These are phyloP conservation scores for Perca fluviatilis DNA, from an alignment of 2,113 vertebrate species.

Conservation along the genomic window DNA sequence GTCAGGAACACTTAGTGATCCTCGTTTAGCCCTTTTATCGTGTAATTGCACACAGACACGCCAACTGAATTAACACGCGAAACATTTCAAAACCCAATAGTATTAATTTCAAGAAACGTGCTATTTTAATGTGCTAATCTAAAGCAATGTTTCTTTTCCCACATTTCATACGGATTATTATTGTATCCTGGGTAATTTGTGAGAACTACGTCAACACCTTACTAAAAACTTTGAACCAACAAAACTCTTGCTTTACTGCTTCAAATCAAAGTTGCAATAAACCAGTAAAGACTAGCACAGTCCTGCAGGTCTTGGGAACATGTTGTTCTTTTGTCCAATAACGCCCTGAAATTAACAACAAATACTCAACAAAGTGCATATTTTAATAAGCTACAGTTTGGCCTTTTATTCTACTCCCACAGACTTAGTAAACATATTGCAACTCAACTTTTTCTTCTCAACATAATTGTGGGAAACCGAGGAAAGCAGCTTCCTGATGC, in stretches of 20 bases:
- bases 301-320: slow-evolving; percentile 14
- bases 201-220: slow-evolving; percentile 1
- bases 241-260: slow-evolving; percentile 49
- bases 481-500: slow-evolving; percentile 37
- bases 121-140: not conserved
- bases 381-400: slow-evolving; percentile 28
- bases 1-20: slow-evolving; percentile 47
- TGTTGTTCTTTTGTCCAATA: slow-evolving; percentile 11
- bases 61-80: slow-evolving; percentile 41
- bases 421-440: slow-evolving; percentile 11
- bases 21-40: slow-evolving; percentile 53
- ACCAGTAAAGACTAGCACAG: slow-evolving; percentile 32
- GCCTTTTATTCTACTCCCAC: slow-evolving; percentile 34
- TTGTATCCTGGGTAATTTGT: not conserved
- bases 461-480: slow-evolving; percentile 31
- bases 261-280: slow-evolving; percentile 36
- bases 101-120: not conserved
- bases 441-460: slow-evolving; percentile 26
- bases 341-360: slow-evolving; percentile 30
- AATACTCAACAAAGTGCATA: slow-evolving; percentile 58
- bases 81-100: slow-evolving; percentile 19
- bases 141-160: slow-evolving; percentile 18
- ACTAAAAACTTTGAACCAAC: slow-evolving; percentile 19
- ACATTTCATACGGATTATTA: slow-evolving; percentile 20
- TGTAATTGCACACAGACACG: slow-evolving; percentile 11